Base-by-base conservation (phyloP, 2,888 invertebrate genomes). In the Pachliopta kotzebuea region DNA sequence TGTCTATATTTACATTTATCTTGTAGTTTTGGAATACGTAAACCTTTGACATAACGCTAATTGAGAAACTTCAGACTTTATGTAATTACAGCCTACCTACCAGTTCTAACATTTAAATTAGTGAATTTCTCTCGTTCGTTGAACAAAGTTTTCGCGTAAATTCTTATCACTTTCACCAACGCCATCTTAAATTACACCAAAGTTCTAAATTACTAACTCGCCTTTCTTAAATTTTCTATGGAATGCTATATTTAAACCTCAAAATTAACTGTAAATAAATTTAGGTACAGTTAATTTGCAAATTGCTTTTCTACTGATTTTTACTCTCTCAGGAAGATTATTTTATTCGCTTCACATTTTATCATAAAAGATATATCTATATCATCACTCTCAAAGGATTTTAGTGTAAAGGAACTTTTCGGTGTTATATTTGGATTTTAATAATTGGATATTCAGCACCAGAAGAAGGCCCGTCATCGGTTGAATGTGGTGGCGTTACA, bases 391-490 rank as follows among this genome's bases (percentile, higher is more conserved):
- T n/a, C n/a, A n/a, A n/a, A n/a, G n/a, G n/a, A n/a, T n/a, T n/a
- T n/a, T n/a, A n/a, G n/a, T n/a, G n/a, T n/a, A n/a, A n/a, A n/a
- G n/a, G n/a, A n/a, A n/a, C n/a, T n/a, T n/a, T n/a, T n/a, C n/a
- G n/a, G n/a, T n/a, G n/a, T n/a, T n/a, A n/a, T n/a, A n/a, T n/a
- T 45, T 14, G 8, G 37, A 11, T 37, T n/a, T n/a, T 45, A 45
- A 45, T 8, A n/a, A 18, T 45, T 45, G 0, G 18, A 45, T 4
- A 60, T 45, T 11, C 68, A 95, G 96, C 96, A 62, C 96, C 96
- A 2, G 96, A 96, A 84, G 95, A 95, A 70, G 93, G 96, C 11
- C 96, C 97, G 0, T 93, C 94, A 64, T 94, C 95, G 72, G 94
- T 96, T 23, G 94, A 94, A 76, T 97, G 97, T 79, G 93, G 94